Evolutionary conservation across 2,888 invertebrate genomes (phyloP).

Genomic region (Hydropsyche betteni): DNA sequence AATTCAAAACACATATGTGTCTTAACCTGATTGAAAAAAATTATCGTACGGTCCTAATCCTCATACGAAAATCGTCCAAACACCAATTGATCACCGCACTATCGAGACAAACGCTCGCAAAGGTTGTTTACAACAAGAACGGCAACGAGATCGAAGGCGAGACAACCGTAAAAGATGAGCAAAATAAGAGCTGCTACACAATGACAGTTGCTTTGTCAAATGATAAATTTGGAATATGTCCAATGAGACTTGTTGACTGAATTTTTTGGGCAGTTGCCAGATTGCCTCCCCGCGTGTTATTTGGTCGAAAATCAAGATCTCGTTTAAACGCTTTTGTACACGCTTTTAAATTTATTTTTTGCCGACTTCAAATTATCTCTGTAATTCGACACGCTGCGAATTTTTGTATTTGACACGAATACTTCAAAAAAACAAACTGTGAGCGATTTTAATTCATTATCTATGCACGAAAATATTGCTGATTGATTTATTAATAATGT

Average conservation of each 20-base stretch:
- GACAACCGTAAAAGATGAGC: neutral
- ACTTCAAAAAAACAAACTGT: no score
- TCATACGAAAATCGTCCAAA: no score
- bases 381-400: no score
- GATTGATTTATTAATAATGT: neutral
- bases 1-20: conserved; percentile 35
- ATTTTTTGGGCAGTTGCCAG: conserved; percentile 47
- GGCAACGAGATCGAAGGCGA: neutral
- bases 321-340: neutral
- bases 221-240: conserved; percentile 48
- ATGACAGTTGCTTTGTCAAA: conserved; percentile 51
- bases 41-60: no score
- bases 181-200: conserved; percentile 23
- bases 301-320: conserved; percentile 12
- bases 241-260: conserved; percentile 50
- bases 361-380: no score
- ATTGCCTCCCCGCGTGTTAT: neutral
- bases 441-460: no score
- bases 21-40: conserved; percentile 37
- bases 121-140: neutral
- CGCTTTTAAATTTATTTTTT: no score
- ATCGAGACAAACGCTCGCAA: neutral
- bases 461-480: neutral
- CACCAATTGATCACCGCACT: neutral
- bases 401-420: no score